phyloP scores from a whole-genome alignment of 2,113 vertebrate genomes.

The Coturnix japonica region DNA sequence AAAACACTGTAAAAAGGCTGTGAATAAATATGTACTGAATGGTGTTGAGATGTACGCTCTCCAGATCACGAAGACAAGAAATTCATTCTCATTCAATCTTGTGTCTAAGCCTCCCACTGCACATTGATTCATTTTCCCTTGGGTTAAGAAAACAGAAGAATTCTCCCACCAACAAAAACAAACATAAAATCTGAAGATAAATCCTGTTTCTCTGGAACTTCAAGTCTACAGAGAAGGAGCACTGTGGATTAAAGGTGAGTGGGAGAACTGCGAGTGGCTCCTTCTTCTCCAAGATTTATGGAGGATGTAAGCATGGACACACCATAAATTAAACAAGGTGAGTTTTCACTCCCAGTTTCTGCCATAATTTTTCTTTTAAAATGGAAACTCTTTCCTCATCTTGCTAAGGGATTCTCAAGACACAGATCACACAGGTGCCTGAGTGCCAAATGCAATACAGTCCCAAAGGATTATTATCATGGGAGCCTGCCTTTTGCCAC shows the following conservation, averaged over 20 bases:
- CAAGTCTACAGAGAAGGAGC: background rate
- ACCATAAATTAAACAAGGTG: conserved; percentile 1
- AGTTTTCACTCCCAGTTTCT: conserved; percentile 29
- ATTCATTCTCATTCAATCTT: background rate
- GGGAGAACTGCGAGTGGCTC: background rate
- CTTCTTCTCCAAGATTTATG: conserved; percentile 8
- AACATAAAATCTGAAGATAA: conserved; percentile 26
- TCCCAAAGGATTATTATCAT: conserved; percentile 9
- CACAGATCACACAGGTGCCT: background rate
- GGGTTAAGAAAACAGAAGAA: conserved; percentile 33
- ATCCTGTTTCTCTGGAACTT: conserved; percentile 11
- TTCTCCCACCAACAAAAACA: conserved; percentile 1
- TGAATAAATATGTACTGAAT: background rate
- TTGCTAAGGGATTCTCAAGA: conserved; percentile 10
- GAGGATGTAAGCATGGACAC: background rate
- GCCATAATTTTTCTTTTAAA: background rate
- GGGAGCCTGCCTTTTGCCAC: conserved; percentile 19
- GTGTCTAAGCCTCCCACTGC: background rate
- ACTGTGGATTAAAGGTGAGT: conserved; percentile 1
- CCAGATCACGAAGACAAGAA: background rate
- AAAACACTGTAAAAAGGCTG: background rate
- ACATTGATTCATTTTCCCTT: background rate
- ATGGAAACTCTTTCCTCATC: background rate
- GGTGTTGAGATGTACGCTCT: background rate
- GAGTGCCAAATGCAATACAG: conserved; percentile 25